phyloP scores from a whole-genome alignment of 2,888 invertebrate genomes.

The Harpalus rubripes region DNA sequence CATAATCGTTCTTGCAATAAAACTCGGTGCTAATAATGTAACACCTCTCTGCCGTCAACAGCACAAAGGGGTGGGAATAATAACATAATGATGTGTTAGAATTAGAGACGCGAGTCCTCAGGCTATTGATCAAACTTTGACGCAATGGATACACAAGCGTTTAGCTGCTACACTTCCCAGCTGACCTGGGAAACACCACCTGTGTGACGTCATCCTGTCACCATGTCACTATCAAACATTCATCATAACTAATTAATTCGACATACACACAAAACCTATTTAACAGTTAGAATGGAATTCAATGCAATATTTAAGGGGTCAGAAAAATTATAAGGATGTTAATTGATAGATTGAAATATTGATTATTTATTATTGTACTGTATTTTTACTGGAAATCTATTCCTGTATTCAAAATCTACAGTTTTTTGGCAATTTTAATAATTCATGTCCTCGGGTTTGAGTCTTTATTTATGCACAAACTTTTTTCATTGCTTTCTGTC shows the following conservation, averaged over 20 bases:
- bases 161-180: conserved; percentile 44
- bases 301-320: too few relatives aligned
- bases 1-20: neutral
- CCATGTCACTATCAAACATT: conserved; percentile 24
- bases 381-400: too few relatives aligned
- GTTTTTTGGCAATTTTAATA: too few relatives aligned
- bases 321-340: too few relatives aligned
- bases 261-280: neutral
- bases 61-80: conserved; percentile 30
- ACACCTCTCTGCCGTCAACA: conserved; percentile 14
- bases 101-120: conserved; percentile 19
- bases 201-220: conserved; percentile 33
- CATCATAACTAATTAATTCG: neutral
- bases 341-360: too few relatives aligned
- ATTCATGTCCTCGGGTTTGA: too few relatives aligned
- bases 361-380: too few relatives aligned
- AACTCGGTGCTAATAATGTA: neutral
- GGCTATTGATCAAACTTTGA: conserved; percentile 64
- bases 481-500: too few relatives aligned
- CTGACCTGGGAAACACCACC: conserved; percentile 46
- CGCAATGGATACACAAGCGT: conserved; percentile 31
- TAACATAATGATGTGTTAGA: conserved; percentile 40
- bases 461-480: too few relatives aligned
- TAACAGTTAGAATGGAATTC: too few relatives aligned
- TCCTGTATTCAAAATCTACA: too few relatives aligned